A percentile compares a stretch with the other conserved stretches of the same genome.
phyloP scores from a whole-genome alignment of 2,888 invertebrate genomes.

The Eucera pruinosa region DNA sequence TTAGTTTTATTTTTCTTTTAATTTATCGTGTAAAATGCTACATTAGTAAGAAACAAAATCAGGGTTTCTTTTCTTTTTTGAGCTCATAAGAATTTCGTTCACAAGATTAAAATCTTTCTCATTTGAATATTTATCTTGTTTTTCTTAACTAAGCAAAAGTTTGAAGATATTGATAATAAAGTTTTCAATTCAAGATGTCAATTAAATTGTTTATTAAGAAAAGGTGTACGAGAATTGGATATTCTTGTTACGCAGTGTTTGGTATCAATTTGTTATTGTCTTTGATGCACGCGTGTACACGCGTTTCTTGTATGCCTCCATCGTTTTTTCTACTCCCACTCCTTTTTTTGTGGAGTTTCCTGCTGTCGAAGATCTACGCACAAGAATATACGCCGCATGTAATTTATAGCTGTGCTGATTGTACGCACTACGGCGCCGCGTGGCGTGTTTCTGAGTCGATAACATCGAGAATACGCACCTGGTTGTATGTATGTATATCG shows the following conservation, averaged over 20 bases:
- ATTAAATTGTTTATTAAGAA: background rate
- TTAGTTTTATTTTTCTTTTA: too few species aligned
- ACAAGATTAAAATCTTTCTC: too few species aligned
- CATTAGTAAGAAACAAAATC: too few species aligned
- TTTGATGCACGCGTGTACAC: slow-evolving; percentile 15
- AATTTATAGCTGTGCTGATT: slow-evolving; percentile 72
- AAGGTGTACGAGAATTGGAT: slow-evolving; percentile 1
- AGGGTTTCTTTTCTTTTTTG: too few species aligned
- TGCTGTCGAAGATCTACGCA: slow-evolving; percentile 63
- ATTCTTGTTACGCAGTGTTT: background rate
- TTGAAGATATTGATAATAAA: too few species aligned
- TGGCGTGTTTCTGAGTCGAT: slow-evolving; percentile 71
- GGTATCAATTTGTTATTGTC: slow-evolving; percentile 17
- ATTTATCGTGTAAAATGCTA: too few species aligned
- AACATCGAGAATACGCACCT: slow-evolving; percentile 73
- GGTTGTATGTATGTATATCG: slow-evolving; percentile 57
- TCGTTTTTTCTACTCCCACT: background rate
- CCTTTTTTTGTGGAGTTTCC: slow-evolving; percentile 46
- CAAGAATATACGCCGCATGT: slow-evolving; percentile 61
- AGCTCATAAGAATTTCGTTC: too few species aligned
- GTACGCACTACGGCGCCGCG: slow-evolving; percentile 71
- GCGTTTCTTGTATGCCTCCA: slow-evolving; percentile 34
- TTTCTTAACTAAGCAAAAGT: too few species aligned
- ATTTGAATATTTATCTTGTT: too few species aligned
- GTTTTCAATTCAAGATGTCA: too few species aligned